phyloP scores from a whole-genome alignment of 2,797 vertebrate species.

The Capromys pilorides region DNA sequence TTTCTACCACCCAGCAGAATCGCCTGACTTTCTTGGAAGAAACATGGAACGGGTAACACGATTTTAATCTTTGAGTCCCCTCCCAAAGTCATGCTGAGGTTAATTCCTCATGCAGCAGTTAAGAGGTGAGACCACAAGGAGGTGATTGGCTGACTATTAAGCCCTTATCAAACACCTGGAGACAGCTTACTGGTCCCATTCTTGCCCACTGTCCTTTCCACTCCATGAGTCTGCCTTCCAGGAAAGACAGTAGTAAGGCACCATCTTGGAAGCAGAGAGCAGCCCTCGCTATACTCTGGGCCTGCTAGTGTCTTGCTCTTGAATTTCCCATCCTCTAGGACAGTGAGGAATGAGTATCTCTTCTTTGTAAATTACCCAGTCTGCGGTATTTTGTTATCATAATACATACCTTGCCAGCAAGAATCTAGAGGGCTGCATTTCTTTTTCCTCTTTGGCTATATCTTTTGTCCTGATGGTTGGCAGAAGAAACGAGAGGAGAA shows the following conservation, averaged over 20 bases:
- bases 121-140: not conserved
- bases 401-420: not conserved
- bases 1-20: not conserved
- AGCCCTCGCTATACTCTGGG: not conserved
- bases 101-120: not conserved
- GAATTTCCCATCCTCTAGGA: not conserved
- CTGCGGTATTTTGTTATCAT: not conserved
- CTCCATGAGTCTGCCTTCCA: not conserved
- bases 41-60: not conserved
- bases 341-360: not conserved
- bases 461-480: not conserved
- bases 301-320: not conserved
- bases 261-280: not conserved
- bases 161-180: not conserved
- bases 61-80: not conserved
- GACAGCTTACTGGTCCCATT: not conserved
- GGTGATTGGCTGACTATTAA: not conserved
- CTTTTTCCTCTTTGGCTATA: not conserved
- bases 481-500: not conserved
- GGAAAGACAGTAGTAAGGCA: not conserved
- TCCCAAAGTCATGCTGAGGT: not conserved
- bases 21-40: not conserved
- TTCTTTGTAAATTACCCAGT: not conserved
- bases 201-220: not conserved
- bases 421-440: too few species aligned